Evolutionary conservation across 2,113 vertebrate species (phyloP), one percentile per base, ranked within the genome.

Genomic region (Microtus oregoni): DNA sequence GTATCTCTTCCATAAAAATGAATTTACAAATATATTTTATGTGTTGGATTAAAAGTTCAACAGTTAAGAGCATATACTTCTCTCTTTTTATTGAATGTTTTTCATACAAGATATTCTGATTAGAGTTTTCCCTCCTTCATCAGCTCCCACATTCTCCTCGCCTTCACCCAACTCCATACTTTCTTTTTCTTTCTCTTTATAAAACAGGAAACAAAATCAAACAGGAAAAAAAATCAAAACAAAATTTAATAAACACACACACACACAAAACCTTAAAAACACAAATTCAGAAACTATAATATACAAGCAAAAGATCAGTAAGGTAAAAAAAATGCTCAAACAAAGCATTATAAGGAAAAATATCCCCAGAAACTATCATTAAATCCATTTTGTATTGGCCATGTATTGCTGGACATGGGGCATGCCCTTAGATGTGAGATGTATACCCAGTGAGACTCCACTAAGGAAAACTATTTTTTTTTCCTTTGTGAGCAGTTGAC

Each of bases 11-110:
- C 5, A 30, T 12, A 87, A 90, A 90, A 87, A 65, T 85, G 15
- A 92, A 94, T 89, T 77, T 10, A 65, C 94, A 96, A 55, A 73
- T 83, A 55, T 58, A 41, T 79, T 72, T 2, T 5, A 44, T 63
- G 4, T 7, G 20, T 63, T 63, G 14, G 22, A 83, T n/a, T 63
- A 61, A 83, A 38, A 7, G 13, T 10, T 38, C 81, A 38, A 13
- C 28, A 63, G 55, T 83, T 61, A 83, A 63, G 12, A 83, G 12
- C 6, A 38, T 22, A 85, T 28, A 65, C 7, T 63, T 12, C 12
- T 38, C 12, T 63, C 58, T 22, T 82, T 61, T 17, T 41, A 58
- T 58, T 81, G 47, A 32, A 78, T 58, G 58, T 35, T 79, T 32
- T 52, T 79, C 77, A 11, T 79, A 52, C 4, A 79, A 52, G 35